Base-by-base conservation (phyloP, 2,113 vertebrate genomes). In the Lepisosteus oculatus region DNA sequence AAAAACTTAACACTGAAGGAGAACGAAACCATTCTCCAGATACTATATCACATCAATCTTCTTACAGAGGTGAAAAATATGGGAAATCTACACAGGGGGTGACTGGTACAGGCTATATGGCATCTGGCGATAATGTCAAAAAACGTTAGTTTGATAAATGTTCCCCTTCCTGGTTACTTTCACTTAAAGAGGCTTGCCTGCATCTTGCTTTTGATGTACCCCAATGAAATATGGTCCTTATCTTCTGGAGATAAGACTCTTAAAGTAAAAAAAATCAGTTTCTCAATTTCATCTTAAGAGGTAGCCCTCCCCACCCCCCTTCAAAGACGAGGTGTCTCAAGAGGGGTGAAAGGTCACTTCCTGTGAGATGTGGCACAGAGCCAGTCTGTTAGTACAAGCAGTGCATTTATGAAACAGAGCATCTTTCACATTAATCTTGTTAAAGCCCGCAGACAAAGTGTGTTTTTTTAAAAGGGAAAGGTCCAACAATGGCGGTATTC, bases 91-190 rank as follows among this genome's bases (percentile, higher is more conserved):
- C 61, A 45, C 61, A 61, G 56, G 56, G 55, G 47, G 69, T 66
- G 74, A 77, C 74, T 71, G 68, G 70, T 77, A 74, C 77, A 77
- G 79, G 81, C 81, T 77, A 81, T 80, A 84, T 74, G 81, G 78
- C 70, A 72, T 72, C 62, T 79, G 78, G 74, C 57, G 88, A 87
- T 90, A 89, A 88, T 78, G 85, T 81, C 74, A 68, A 78, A 83
- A 78, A 79, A 86, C 80, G 85, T 87, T 78, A 75, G 13, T 14
- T 74, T 89, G 90, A 92, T 91, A 90, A 92, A 92, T 88, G 87
- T 85, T 80, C 80, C 80, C 76, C 78, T 86, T 84, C 86, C 85
- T 85, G 82, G 78, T 80, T 79, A 72, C 79, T 69, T 74, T 78
- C 76, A 77, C 76, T 51, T 55, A 5, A 75, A 73, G 76, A 77